These are phyloP conservation scores for Phoenoteleia sp. DNA, from an alignment of 2,888 invertebrate species.

Conservation along the genomic window DNA sequence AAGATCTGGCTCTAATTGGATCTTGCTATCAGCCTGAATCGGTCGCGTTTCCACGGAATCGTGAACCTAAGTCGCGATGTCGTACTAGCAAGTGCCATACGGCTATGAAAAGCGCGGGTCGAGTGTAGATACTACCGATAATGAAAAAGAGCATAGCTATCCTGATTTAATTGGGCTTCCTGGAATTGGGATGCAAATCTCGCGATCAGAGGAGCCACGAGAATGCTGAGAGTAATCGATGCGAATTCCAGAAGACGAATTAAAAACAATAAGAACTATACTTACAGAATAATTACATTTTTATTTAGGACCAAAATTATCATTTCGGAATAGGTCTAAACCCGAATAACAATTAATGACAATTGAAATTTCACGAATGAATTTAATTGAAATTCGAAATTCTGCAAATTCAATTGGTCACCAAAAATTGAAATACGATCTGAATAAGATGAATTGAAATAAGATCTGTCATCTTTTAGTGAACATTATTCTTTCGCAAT, in stretches of 20 bases:
- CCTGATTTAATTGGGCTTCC: conserved; percentile 81
- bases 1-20: conserved; percentile 84
- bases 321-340: too few relatives aligned
- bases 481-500: too few relatives aligned
- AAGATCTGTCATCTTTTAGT: too few relatives aligned
- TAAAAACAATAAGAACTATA: conserved; percentile 6
- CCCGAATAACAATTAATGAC: too few relatives aligned
- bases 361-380: too few relatives aligned
- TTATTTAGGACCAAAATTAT: too few relatives aligned
- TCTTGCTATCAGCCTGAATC: conserved; percentile 82
- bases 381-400: too few relatives aligned
- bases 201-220: conserved; percentile 68
- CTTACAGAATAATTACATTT: neutral
- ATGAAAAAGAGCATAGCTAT: conserved; percentile 77
- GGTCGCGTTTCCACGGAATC: conserved; percentile 84
- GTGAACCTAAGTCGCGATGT: conserved; percentile 80
- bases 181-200: conserved; percentile 80
- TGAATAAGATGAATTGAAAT: too few relatives aligned
- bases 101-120: conserved; percentile 80
- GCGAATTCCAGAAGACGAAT: conserved; percentile 34
- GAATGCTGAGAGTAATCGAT: conserved; percentile 32
- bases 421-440: too few relatives aligned
- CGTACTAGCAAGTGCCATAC: conserved; percentile 74
- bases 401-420: too few relatives aligned
- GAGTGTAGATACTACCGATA: conserved; percentile 82